Evolutionary conservation across 2,113 vertebrate species (phyloP).

Genomic region (Sphaerodactylus townsendi): DNA sequence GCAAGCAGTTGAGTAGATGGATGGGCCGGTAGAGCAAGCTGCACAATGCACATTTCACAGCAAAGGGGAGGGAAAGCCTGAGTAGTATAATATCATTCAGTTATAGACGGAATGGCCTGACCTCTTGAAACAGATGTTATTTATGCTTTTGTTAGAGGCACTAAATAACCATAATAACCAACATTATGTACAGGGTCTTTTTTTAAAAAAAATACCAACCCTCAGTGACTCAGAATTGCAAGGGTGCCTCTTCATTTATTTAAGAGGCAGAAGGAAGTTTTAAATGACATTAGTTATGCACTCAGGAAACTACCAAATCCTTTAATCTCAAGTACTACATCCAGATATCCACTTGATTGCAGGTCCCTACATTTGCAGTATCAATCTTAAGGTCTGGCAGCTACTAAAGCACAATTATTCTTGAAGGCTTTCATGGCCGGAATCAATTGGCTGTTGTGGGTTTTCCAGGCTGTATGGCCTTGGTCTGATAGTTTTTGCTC

Average conservation of each 20-base stretch:
- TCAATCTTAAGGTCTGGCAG: background rate
- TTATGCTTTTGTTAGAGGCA: constrained; percentile 29
- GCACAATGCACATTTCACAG: background rate
- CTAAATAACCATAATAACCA: constrained; percentile 7
- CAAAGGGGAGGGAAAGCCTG: background rate
- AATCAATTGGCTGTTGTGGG: too few species aligned
- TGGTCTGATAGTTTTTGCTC: too few species aligned
- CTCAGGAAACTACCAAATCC: constrained; percentile 12
- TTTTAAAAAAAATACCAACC: background rate
- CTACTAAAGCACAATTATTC: background rate
- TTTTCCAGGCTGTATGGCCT: too few species aligned
- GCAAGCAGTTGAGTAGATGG: constrained; percentile 22
- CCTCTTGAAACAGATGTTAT: constrained; percentile 22
- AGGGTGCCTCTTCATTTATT: background rate
- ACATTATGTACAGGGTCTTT: background rate
- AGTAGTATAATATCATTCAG: background rate
- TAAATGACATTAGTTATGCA: constrained; percentile 17
- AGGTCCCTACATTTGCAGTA: background rate
- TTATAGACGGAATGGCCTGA: background rate
- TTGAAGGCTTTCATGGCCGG: too few species aligned
- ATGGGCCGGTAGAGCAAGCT: background rate
- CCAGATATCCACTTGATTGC: background rate
- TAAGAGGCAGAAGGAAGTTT: constrained; percentile 15
- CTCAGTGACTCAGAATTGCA: background rate
- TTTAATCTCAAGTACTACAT: constrained; percentile 3